phyloP scores from a whole-genome alignment of 2,888 invertebrate genomes.

The Diaprepes abbreviatus region DNA sequence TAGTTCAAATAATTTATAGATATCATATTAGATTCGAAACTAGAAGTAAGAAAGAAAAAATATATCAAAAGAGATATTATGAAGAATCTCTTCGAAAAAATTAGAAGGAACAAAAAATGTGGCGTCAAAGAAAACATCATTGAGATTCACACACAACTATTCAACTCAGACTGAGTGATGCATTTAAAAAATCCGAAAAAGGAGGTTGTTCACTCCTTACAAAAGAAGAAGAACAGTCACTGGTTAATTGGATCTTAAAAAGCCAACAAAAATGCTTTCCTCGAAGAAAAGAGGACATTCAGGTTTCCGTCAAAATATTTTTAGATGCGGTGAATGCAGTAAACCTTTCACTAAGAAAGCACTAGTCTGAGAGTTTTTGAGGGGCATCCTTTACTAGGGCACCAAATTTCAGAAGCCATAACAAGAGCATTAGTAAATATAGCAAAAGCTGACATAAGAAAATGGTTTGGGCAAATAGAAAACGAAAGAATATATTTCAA shows the following conservation, averaged over 20 bases:
- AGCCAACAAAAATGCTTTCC: constrained; percentile 14
- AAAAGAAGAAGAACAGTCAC: neutral
- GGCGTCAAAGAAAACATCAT: too few relatives aligned
- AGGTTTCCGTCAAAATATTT: constrained; percentile 10
- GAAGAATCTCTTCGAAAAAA: too few relatives aligned
- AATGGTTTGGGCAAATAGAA: neutral
- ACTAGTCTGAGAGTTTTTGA: neutral
- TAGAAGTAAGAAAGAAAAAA: too few relatives aligned
- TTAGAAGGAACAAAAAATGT: too few relatives aligned
- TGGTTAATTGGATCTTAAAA: constrained; percentile 6
- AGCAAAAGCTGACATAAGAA: neutral
- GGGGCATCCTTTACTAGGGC: neutral
- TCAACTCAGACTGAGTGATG: too few relatives aligned
- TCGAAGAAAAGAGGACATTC: constrained; percentile 11
- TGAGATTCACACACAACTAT: too few relatives aligned
- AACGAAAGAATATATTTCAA: neutral
- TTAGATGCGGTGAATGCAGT: constrained; percentile 8
- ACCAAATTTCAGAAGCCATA: neutral
- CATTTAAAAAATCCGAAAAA: too few relatives aligned
- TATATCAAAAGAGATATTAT: too few relatives aligned
- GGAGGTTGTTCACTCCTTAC: too few relatives aligned
- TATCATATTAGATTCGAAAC: too few relatives aligned
- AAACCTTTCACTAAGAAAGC: too few relatives aligned
- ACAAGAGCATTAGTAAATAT: neutral
- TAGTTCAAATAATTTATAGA: too few relatives aligned